A percentile compares a stretch with the other conserved stretches of the same genome.
Conservation (phyloP, 2,113 vertebrate genomes). For the Setophaga petechia region DNA sequence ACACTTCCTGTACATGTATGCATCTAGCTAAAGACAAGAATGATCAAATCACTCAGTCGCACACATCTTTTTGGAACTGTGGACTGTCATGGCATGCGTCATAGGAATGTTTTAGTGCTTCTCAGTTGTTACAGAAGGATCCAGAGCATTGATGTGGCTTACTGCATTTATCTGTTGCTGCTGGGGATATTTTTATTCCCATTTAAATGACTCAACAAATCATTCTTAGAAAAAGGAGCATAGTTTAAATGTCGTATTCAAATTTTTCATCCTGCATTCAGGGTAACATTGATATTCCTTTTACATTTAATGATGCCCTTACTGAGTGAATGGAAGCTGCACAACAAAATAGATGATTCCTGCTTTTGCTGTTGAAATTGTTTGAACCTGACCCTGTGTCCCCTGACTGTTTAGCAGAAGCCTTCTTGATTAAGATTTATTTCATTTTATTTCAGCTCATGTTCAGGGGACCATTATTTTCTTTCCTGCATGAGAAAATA, state of each 20-base stretch:
- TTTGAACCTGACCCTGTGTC: neutral
- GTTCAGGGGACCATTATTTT: neutral
- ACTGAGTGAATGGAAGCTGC: neutral
- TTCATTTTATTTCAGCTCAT: neutral
- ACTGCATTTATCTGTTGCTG: neutral
- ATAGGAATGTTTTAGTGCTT: neutral
- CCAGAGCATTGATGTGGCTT: neutral
- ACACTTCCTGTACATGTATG: neutral
- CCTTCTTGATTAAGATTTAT: slow-evolving; percentile 4
- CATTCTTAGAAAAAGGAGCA: neutral
- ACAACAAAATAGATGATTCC: neutral
- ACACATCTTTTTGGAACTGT: neutral
- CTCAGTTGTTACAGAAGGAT: neutral
- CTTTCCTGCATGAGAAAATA: neutral
- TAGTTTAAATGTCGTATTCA: neutral
- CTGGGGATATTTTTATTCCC: neutral
- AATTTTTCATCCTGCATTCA: neutral
- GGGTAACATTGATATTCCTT: neutral
- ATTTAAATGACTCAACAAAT: neutral
- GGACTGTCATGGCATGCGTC: neutral
- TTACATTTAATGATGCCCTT: neutral
- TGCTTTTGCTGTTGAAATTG: neutral
- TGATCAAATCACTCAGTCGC: neutral
- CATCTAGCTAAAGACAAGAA: neutral
- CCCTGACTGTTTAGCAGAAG: neutral